These are phyloP conservation scores for Ruditapes philippinarum DNA, from an alignment of 1,140 invertebrate species.

Conservation along the genomic window DNA sequence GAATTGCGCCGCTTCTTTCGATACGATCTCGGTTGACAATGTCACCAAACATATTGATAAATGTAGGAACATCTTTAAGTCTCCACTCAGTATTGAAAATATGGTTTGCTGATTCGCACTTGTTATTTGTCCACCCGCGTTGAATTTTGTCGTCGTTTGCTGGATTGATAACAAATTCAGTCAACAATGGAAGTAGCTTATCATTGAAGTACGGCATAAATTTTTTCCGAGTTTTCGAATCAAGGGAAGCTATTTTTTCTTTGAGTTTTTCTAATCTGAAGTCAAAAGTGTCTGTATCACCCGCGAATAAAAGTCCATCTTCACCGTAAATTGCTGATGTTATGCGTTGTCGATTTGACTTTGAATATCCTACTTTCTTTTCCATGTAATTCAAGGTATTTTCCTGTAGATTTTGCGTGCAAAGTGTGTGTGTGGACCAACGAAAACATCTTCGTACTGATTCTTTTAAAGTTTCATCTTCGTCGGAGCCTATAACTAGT, in stretches of 20 bases:
- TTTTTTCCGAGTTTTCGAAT: not conserved
- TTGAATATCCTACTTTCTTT: conserved; percentile 30
- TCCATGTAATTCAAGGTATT: conserved; percentile 31
- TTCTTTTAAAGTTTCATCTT: not conserved
- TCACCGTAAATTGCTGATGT: not conserved
- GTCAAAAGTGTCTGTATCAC: conserved; percentile 3
- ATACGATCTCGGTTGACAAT: not conserved
- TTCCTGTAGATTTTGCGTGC: conserved; percentile 41
- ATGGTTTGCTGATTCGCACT: conserved; percentile 4
- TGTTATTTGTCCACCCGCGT: conserved; percentile 32
- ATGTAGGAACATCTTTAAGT: not conserved
- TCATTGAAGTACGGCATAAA: conserved; percentile 1
- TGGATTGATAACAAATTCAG: not conserved
- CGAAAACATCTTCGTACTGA: conserved; percentile 4
- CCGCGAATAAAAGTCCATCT: not conserved
- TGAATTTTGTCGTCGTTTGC: not conserved
- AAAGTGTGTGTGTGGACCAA: not conserved
- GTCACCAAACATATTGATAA: not conserved
- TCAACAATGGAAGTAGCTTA: not conserved
- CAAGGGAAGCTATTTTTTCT: not conserved
- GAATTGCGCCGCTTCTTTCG: conserved; percentile 6
- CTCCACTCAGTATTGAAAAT: not conserved
- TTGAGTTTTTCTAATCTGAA: not conserved
- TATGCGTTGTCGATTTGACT: not conserved
- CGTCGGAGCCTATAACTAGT: conserved; percentile 3